Percentiles rank a stretch among this genome's conserved stretches.
phyloP scores from a whole-genome alignment of 2,113 vertebrate species.

The Oxygymnocypris stewartii region DNA sequence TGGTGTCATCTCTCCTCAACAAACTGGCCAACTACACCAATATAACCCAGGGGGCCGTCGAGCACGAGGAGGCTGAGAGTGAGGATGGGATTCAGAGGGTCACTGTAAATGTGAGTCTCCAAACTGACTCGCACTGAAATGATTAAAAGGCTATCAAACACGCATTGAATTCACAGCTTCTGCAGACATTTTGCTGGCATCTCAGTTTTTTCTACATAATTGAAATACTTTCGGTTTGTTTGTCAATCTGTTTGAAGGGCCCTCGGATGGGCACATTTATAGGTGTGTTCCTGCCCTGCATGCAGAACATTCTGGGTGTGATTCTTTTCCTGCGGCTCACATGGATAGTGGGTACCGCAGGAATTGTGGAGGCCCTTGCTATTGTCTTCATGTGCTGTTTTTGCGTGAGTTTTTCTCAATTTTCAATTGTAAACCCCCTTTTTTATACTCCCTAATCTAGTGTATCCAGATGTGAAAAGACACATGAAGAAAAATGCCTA shows the following conservation, averaged over 20 bases:
- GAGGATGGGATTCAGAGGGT: slow-evolving; percentile 81
- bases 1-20: slow-evolving; percentile 95
- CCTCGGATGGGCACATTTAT: slow-evolving; percentile 95
- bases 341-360: slow-evolving; percentile 94
- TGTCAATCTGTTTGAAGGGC: slow-evolving; percentile 69
- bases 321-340: slow-evolving; percentile 94
- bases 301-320: slow-evolving; percentile 96
- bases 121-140: neutral
- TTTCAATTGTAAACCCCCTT: neutral
- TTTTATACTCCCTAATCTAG: neutral
- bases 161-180: neutral
- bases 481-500: neutral
- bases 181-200: neutral
- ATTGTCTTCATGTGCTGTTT: slow-evolving; percentile 92
- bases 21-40: slow-evolving; percentile 97
- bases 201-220: neutral
- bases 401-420: slow-evolving; percentile 80
- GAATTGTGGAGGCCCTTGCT: slow-evolving; percentile 88
- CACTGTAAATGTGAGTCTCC: slow-evolving; percentile 64
- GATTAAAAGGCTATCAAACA: neutral
- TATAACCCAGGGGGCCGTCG: slow-evolving; percentile 90
- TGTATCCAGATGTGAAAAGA: neutral
- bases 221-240: neutral
- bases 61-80: slow-evolving; percentile 85
- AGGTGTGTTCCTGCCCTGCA: slow-evolving; percentile 94